Base-by-base conservation (phyloP, 2,888 invertebrate species). In the Machimus rusticus region DNA sequence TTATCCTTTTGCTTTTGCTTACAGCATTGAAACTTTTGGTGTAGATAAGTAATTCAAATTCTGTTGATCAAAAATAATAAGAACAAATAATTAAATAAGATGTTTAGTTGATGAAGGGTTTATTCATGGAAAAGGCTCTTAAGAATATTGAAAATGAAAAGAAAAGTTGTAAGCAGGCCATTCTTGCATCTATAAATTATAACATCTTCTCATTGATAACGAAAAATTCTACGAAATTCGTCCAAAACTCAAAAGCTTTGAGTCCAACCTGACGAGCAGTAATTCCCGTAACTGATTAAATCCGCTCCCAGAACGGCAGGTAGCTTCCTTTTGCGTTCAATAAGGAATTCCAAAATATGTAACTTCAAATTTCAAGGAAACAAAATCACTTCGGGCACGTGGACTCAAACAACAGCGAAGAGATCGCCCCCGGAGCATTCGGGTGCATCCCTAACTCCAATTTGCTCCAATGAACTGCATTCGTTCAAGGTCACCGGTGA, bases 391-490 rank as follows among this genome's bases (percentile, higher is more conserved):
- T 14, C 5, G 19, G 78, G 43, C 14, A 46, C 78, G 78, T 78
- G 78, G 78, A 43, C 43, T 78, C 19, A 43, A 19, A 46, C n/a
- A 39, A 12, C n/a, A 78, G n/a, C 9, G 19, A 4, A n/a, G 28
- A 2, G 0, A 5, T 79, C 81, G 31, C 14, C 46, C 23, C 14
- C 9, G 46, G 5, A 8, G 39, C 79, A 79, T 79, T 23, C 8
- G 57, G 55, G 57, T 39, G 66, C 23, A 84, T 19, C 84, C 66
- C 74, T 66, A 39, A 31, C 19, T 43, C 16, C 31, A 6, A 5
- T 12, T 12, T 74, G 12, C 16, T 12, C 84, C 84, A 84, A 84
- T 84, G 74, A 66, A 23, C 5, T 84, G 84, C 84, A 84, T 39
- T 19, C 5, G 14, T 28, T 39, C 84, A 84, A 84, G 84, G 84